phyloP scores from a whole-genome alignment of 2,888 invertebrate genomes.

The Cyrtodaria siliqua region DNA sequence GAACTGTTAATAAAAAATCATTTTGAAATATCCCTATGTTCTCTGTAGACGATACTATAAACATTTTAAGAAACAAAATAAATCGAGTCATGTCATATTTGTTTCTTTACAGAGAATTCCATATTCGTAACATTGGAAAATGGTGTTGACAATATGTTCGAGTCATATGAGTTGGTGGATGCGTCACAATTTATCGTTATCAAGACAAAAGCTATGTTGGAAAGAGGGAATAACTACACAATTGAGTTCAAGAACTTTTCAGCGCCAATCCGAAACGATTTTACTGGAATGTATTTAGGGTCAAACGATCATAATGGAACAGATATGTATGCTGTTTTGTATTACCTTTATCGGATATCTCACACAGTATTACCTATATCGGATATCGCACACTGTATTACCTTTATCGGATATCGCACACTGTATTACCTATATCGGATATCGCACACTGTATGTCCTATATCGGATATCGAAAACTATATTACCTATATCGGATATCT shows the following conservation, averaged over 20 bases:
- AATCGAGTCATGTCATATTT: too few relatives aligned
- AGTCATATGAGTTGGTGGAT: background rate
- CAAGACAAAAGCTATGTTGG: background rate
- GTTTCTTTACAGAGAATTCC: constrained; percentile 19
- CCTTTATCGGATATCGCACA: too few relatives aligned
- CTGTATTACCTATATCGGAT: too few relatives aligned
- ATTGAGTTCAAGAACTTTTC: constrained; percentile 13
- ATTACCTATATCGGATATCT: too few relatives aligned
- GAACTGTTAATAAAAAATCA: too few relatives aligned
- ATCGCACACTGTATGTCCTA: too few relatives aligned
- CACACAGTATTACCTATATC: too few relatives aligned
- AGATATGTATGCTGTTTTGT: background rate
- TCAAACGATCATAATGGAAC: background rate
- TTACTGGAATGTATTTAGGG: constrained; percentile 12
- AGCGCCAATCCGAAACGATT: constrained; percentile 14
- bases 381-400: too few relatives aligned
- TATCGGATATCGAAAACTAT: too few relatives aligned
- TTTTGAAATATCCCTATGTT: background rate
- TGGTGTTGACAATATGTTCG: background rate
- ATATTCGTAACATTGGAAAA: constrained; percentile 33
- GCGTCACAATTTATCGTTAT: constrained; percentile 2
- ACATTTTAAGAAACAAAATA: too few relatives aligned
- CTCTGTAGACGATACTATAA: too few relatives aligned
- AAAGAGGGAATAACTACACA: constrained; percentile 8
- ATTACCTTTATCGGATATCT: too few relatives aligned